Percentiles rank a stretch among this genome's conserved stretches.
These are phyloP conservation scores for Brachionus calyciflorus DNA, from an alignment of 1,140 invertebrate species.

Conservation along the genomic window DNA sequence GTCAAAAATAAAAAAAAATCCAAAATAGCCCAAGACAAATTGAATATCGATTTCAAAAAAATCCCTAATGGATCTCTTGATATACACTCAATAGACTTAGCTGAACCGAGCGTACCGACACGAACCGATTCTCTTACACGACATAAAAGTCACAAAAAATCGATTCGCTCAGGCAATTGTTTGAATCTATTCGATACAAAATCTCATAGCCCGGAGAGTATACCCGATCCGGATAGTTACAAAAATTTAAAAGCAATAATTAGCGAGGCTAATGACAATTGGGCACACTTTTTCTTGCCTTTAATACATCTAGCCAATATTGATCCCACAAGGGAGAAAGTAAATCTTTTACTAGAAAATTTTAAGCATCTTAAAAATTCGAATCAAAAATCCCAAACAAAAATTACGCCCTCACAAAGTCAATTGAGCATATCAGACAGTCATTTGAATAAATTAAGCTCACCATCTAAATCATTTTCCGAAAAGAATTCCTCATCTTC, in stretches of 20 bases:
- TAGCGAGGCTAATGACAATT: slow-evolving; percentile 5
- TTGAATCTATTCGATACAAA: neutral
- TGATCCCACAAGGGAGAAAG: neutral
- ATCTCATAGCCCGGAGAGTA: neutral
- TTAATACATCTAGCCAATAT: slow-evolving; percentile 2
- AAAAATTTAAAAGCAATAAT: neutral
- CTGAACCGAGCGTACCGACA: too few relatives aligned
- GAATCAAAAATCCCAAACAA: too few relatives aligned
- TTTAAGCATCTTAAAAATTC: neutral
- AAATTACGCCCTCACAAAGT: too few relatives aligned
- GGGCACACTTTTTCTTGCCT: slow-evolving; percentile 15
- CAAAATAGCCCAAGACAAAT: too few relatives aligned
- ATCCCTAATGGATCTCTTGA: too few relatives aligned
- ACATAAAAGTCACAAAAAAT: too few relatives aligned
- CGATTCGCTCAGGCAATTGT: too few relatives aligned
- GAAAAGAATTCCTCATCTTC: slow-evolving; percentile 28
- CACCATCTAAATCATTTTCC: neutral
- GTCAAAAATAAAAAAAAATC: too few relatives aligned
- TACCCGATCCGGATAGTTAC: neutral
- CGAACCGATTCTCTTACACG: too few relatives aligned
- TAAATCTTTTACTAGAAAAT: slow-evolving; percentile 6
- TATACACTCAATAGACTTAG: too few relatives aligned
- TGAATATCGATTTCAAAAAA: too few relatives aligned
- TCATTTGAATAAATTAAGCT: neutral
- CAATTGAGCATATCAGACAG: neutral